Base-by-base conservation (phyloP, 92 coral and sea anemone species). In the Meandrina meandrites region DNA sequence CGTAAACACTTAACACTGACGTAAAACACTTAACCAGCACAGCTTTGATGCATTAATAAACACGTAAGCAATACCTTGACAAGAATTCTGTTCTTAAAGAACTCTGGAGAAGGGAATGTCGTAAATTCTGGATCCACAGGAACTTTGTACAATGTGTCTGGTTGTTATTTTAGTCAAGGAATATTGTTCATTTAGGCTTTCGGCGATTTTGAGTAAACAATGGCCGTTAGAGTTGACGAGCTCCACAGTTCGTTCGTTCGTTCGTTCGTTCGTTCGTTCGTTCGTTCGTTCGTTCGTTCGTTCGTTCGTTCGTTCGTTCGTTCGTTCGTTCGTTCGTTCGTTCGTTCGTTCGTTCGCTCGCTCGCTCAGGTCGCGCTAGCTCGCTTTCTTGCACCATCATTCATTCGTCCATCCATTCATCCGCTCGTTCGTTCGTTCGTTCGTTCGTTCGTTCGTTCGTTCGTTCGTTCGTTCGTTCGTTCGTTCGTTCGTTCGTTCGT, bases 101-200 rank as follows among this genome's bases (percentile, higher is more conserved):
- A 90, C 45, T 95, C 97, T 17, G 99, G 99, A 36, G 99, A 97
- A 11, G 99, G 99, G 42, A 97, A 87, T 24, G 79, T 81, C 36
- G 91, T 56, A 10, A 93, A 79, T 14, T 42, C 88, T 14, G 76
- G 28, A 78, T 91, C 93, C 42, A 97, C 97, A 36, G 94, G 91
- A 21, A 81, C 90, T 77, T 90, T 93, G 82, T 90, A 92, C 50
- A 97, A 88, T 12, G 89, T 84, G 51, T 97, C 99, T 97, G 82
- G 47, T 58, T 5, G 47, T 58, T 5, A 73, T 19, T 37, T 81
- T 67, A 86, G 83, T 85, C 73, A 88, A 70, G 76, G 79, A 81
- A 62, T 56, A 80, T 24, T 66, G 71, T 27, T 66, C 71, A 24
- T 8, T 24, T 22, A 62, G 30, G 3, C 30, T n/a, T 24, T 62